Percentiles rank a stretch among this genome's conserved stretches.
Evolutionary conservation across 37 sponge, comb jelly and placozoan genomes (phyloP).

Genomic region (Theonella swinhoei): DNA sequence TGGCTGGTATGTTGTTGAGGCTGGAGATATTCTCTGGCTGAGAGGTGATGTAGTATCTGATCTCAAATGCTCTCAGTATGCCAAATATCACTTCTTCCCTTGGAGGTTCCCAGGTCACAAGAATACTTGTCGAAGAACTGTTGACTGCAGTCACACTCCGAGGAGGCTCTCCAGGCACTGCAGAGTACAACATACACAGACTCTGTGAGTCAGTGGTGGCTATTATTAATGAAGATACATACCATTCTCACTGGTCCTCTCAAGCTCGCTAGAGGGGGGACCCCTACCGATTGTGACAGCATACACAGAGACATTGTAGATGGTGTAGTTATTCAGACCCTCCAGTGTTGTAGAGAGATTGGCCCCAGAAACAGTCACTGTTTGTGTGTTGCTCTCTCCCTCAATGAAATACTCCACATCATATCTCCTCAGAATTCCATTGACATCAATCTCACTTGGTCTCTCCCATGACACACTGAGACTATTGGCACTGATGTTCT

Average conservation of each 20-base stretch:
- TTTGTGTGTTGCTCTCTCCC: not conserved
- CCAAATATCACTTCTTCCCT: not conserved
- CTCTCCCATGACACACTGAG: conserved; percentile 29
- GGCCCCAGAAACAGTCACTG: not conserved
- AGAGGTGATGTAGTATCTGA: conserved; percentile 1
- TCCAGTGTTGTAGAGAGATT: not conserved
- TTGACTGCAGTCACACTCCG: not conserved
- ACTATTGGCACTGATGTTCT: not conserved
- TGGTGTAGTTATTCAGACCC: conserved; percentile 30
- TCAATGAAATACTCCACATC: conserved; percentile 7
- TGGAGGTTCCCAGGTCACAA: conserved; percentile 5
- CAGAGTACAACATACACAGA: too few species aligned
- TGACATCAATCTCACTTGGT: conserved; percentile 15
- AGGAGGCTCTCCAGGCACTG: conserved; percentile 42
- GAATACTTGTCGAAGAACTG: conserved; percentile 8
- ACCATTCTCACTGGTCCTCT: conserved; percentile 32
- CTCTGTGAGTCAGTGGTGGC: too few species aligned
- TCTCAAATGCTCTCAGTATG: conserved; percentile 13
- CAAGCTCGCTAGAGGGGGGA: not conserved
- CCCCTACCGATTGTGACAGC: conserved; percentile 4
- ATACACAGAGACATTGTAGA: conserved; percentile 36
- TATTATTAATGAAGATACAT: too few species aligned
- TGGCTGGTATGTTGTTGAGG: not conserved
- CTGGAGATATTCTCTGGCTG: not conserved
- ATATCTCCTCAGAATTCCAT: conserved; percentile 28